Conservation (phyloP, 2,797 vertebrate genomes). For the Anguilla anguilla region DNA sequence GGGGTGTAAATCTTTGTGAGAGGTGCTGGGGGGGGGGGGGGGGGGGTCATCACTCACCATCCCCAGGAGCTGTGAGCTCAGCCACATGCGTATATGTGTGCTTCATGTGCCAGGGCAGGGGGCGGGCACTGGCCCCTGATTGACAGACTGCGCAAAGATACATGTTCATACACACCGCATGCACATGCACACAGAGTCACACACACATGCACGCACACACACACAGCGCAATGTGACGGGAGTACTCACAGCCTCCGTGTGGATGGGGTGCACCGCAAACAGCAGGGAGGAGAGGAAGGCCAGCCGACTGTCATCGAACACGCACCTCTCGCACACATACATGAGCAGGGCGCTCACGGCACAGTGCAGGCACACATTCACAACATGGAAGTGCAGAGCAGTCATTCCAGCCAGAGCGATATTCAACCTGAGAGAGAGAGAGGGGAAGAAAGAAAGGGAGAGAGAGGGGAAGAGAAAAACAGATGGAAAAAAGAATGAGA, state of each 20-base stretch:
- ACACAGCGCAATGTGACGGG: neutral
- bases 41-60: neutral
- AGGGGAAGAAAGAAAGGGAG: neutral
- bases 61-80: neutral
- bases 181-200: neutral
- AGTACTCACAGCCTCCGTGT: conserved; percentile 88
- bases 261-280: conserved; percentile 82
- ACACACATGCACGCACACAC: neutral
- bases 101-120: no score
- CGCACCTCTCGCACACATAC: conserved; percentile 81
- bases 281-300: conserved; percentile 86
- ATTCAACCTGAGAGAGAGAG: conserved; percentile 80
- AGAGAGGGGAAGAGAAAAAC: neutral
- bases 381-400: conserved; percentile 87
- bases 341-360: conserved; percentile 85
- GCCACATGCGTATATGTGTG: no score
- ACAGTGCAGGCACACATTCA: conserved; percentile 87
- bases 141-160: neutral
- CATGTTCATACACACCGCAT: neutral
- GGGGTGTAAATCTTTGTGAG: neutral
- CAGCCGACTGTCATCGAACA: conserved; percentile 78
- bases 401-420: conserved; percentile 85
- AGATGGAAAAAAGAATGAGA: neutral
- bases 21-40: neutral
- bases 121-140: no score